These are phyloP conservation scores for Rhynchomys soricoides DNA, from an alignment of 2,113 vertebrate species.

Conservation along the genomic window DNA sequence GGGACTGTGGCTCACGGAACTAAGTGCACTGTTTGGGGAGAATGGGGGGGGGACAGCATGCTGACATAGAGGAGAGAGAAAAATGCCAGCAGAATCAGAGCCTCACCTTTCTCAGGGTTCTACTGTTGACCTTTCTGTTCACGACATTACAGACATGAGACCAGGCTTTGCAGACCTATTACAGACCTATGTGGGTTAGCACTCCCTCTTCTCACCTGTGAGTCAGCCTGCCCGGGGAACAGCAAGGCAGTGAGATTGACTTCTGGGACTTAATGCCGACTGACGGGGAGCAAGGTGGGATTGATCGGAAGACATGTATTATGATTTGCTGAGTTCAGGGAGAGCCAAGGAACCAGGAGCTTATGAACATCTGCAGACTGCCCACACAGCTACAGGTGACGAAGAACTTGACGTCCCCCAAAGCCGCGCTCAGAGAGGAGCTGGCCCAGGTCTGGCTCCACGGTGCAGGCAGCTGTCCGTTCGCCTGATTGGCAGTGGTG, in stretches of 20 bases:
- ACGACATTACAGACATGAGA: accelerated
- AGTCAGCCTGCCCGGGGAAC: accelerated
- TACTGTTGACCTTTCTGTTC: neutral
- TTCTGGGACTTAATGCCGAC: accelerated
- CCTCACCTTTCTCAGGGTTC: neutral
- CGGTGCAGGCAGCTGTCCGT: neutral
- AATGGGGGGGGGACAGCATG: neutral
- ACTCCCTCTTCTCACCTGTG: accelerated
- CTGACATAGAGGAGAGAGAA: neutral
- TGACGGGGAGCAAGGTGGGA: too few species aligned
- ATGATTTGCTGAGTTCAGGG: neutral
- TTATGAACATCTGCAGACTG: neutral
- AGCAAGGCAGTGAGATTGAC: neutral
- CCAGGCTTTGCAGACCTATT: too few species aligned
- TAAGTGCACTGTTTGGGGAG: too few species aligned
- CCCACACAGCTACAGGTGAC: neutral
- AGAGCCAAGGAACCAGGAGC: accelerated
- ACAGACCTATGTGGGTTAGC: accelerated
- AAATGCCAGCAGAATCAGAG: neutral
- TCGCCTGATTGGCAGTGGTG: accelerated
- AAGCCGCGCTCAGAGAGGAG: neutral
- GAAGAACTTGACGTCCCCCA: neutral
- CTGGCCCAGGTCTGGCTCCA: accelerated
- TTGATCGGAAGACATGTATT: accelerated
- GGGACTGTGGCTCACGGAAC: too few species aligned